Evolutionary conservation across 2,888 invertebrate genomes (phyloP).

Genomic region (Cartodere bifasciata): DNA sequence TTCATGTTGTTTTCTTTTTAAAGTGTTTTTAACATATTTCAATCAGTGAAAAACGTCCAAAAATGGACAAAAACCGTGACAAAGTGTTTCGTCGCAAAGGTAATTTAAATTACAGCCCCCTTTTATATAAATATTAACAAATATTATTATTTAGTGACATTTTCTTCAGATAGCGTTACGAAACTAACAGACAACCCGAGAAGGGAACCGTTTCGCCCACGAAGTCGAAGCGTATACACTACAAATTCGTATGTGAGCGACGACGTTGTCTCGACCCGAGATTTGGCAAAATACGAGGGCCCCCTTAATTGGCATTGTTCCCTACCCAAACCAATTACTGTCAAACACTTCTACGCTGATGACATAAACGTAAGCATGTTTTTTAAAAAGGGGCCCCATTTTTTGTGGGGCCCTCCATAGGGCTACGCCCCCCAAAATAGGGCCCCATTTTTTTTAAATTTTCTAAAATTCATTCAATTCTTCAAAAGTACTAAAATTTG

Average conservation of each 20-base stretch:
- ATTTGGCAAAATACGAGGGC: slow-evolving; percentile 43
- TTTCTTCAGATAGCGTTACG: slow-evolving; percentile 30
- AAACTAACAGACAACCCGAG: slow-evolving; percentile 27
- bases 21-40: slow-evolving; percentile 22
- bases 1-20: slow-evolving; percentile 12
- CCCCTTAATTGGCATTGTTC: slow-evolving; percentile 41
- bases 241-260: slow-evolving; percentile 53
- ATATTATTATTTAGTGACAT: slow-evolving; percentile 19
- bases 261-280: slow-evolving; percentile 39
- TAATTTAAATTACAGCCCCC: slow-evolving; percentile 16
- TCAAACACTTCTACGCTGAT: slow-evolving; percentile 45
- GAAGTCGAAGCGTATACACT: slow-evolving; percentile 50
- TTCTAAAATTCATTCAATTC: not conserved
- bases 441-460: not conserved
- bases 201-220: slow-evolving; percentile 41
- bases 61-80: slow-evolving; percentile 25
- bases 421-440: not conserved
- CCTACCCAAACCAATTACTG: slow-evolving; percentile 40
- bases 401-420: no score
- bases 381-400: no score
- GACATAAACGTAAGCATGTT: slow-evolving; percentile 31
- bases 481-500: not conserved
- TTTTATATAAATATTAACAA: not conserved
- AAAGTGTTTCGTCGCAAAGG: slow-evolving; percentile 34
- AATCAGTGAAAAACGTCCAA: no score